Evolutionary conservation across 2,888 invertebrate species (phyloP).

Genomic region (Andrena fulva): DNA sequence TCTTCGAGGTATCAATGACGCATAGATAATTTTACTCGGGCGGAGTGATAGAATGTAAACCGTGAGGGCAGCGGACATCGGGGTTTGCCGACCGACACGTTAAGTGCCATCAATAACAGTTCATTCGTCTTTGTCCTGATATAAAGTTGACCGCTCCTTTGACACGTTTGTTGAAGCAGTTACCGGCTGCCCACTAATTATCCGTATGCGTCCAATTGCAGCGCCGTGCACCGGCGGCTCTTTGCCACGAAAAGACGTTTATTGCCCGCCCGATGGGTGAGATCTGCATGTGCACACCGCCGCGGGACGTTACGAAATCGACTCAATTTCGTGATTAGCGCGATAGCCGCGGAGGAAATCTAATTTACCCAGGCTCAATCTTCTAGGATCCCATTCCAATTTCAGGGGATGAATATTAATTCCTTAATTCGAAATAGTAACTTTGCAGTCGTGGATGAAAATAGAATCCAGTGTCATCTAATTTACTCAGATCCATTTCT

Average conservation of each 20-base stretch:
- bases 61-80: constrained; percentile 1
- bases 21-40: constrained; percentile 45
- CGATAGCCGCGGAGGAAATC: too few relatives aligned
- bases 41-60: constrained; percentile 20
- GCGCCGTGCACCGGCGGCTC: constrained; percentile 16
- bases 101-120: constrained; percentile 55
- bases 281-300: constrained; percentile 11
- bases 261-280: constrained; percentile 1
- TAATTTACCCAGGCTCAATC: too few relatives aligned
- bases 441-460: too few relatives aligned
- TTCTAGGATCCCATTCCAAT: too few relatives aligned
- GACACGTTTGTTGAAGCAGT: constrained; percentile 68
- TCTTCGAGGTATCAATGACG: constrained; percentile 26
- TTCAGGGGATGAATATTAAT: too few relatives aligned
- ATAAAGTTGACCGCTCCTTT: constrained; percentile 67
- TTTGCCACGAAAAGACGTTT: constrained; percentile 27
- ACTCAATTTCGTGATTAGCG: too few relatives aligned
- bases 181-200: constrained; percentile 64
- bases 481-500: too few relatives aligned
- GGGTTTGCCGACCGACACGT: constrained; percentile 36
- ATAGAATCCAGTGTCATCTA: too few relatives aligned
- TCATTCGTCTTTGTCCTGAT: constrained; percentile 67
- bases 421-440: too few relatives aligned
- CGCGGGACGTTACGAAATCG: constrained; percentile 22
- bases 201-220: constrained; percentile 49